Conservation (phyloP, 1,140 invertebrate species). For the Eumeta japonica region DNA sequence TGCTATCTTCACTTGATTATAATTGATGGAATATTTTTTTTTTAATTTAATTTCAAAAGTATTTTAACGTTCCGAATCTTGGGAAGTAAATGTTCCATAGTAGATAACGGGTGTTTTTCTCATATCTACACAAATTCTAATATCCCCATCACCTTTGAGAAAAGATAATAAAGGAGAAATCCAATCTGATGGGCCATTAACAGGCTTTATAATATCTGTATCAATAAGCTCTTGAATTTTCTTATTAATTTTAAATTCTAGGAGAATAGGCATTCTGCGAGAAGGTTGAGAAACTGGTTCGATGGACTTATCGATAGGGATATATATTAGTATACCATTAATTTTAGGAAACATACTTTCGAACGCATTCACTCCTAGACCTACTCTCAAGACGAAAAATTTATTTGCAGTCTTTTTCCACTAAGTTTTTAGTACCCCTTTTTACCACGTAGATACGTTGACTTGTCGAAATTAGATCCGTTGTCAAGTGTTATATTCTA, state of each 20-base stretch:
- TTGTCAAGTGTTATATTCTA: conserved; percentile 6
- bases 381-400: conserved; percentile 21
- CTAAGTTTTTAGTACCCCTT: conserved; percentile 9
- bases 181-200: conserved; percentile 25
- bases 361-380: conserved; percentile 12
- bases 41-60: conserved; percentile 23
- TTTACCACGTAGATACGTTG: conserved; percentile 15
- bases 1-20: conserved; percentile 20
- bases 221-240: conserved; percentile 17
- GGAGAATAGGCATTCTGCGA: conserved; percentile 22
- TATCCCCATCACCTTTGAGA: conserved; percentile 23
- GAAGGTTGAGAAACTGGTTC: conserved; percentile 25
- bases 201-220: conserved; percentile 29
- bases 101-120: conserved; percentile 32
- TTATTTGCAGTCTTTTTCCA: conserved; percentile 15
- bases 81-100: conserved; percentile 25
- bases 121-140: conserved; percentile 36
- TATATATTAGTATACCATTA: conserved; percentile 20
- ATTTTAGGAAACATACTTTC: conserved; percentile 24
- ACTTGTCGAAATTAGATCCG: conserved; percentile 2
- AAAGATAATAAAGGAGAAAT: conserved; percentile 34
- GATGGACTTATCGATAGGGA: conserved; percentile 17
- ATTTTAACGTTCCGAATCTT: conserved; percentile 18
- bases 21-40: conserved; percentile 25
- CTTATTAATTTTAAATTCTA: conserved; percentile 16